Conservation (phyloP, 2,113 vertebrate genomes). For the Zingel zingel region DNA sequence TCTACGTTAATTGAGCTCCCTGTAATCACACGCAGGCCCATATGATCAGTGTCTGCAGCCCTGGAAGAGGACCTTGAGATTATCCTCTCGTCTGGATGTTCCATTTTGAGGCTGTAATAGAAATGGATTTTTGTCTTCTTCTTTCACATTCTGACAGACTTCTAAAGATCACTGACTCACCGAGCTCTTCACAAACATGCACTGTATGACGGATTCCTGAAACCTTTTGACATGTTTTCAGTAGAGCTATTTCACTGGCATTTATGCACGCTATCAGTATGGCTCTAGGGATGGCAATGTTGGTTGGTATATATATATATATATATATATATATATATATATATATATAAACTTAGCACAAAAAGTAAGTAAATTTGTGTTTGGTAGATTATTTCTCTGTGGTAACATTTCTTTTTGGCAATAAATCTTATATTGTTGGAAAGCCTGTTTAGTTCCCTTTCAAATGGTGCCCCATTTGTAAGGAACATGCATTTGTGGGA, state of each 20-base stretch:
- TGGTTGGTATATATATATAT: too few relatives aligned
- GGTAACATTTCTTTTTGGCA: too few relatives aligned
- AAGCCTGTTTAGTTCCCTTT: too few relatives aligned
- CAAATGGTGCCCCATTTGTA: too few relatives aligned
- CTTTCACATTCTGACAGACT: constrained; percentile 40
- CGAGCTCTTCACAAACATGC: constrained; percentile 13
- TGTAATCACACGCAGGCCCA: constrained; percentile 66
- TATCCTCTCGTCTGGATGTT: constrained; percentile 55
- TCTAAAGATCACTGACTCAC: constrained; percentile 19
- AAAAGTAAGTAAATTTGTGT: too few relatives aligned
- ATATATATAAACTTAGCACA: too few relatives aligned
- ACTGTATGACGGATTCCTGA: background rate
- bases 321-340: too few relatives aligned
- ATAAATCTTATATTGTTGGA: too few relatives aligned
- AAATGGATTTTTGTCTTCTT: constrained; percentile 70
- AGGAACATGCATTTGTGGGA: too few relatives aligned
- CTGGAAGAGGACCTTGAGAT: constrained; percentile 50
- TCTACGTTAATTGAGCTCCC: constrained; percentile 71
- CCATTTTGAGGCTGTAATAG: constrained; percentile 59
- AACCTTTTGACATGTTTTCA: constrained; percentile 8
- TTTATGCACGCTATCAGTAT: background rate
- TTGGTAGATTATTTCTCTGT: too few relatives aligned
- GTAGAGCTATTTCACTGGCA: background rate
- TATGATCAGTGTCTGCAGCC: constrained; percentile 55
- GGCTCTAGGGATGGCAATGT: background rate